phyloP scores from a whole-genome alignment of 1,140 invertebrate species.

The Lepidostoma basale region DNA sequence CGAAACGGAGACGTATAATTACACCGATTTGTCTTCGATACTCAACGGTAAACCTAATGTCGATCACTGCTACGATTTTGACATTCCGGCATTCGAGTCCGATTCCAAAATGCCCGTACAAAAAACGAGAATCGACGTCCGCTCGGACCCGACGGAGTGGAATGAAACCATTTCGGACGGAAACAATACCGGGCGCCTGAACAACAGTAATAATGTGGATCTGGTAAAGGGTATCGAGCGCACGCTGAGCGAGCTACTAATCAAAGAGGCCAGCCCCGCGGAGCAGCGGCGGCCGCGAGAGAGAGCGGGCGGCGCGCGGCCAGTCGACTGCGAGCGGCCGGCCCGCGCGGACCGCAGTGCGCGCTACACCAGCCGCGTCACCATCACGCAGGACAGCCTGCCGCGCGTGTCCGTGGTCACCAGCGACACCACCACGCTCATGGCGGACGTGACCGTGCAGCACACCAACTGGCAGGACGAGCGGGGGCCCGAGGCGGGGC shows the following conservation, averaged over 20 bases:
- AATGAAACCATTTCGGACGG: neutral
- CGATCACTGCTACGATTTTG: conserved; percentile 17
- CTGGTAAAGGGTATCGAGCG: conserved; percentile 62
- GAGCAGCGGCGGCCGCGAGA: conserved; percentile 57
- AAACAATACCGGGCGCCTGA: neutral
- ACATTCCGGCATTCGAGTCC: conserved; percentile 5
- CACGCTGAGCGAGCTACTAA: conserved; percentile 60
- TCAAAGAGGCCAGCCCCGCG: conserved; percentile 58
- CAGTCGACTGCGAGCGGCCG: conserved; percentile 54
- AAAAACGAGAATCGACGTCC: conserved; percentile 45
- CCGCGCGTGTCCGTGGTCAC: conserved; percentile 73
- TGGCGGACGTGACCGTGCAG: conserved; percentile 64
- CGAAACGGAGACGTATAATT: conserved; percentile 5
- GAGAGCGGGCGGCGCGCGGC: conserved; percentile 52
- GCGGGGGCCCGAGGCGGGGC: neutral
- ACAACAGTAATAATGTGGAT: conserved; percentile 46
- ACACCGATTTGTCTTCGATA: conserved; percentile 16
- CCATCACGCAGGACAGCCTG: conserved; percentile 76
- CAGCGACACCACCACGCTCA: conserved; percentile 72
- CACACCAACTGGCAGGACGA: conserved; percentile 58
- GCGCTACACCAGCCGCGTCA: conserved; percentile 83
- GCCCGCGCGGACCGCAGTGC: conserved; percentile 63
- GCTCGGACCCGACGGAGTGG: conserved; percentile 10
- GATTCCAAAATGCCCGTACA: conserved; percentile 5
- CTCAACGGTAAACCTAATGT: conserved; percentile 18